Evolutionary conservation across 2,888 invertebrate species (phyloP).

Genomic region (Euphydryas editha): DNA sequence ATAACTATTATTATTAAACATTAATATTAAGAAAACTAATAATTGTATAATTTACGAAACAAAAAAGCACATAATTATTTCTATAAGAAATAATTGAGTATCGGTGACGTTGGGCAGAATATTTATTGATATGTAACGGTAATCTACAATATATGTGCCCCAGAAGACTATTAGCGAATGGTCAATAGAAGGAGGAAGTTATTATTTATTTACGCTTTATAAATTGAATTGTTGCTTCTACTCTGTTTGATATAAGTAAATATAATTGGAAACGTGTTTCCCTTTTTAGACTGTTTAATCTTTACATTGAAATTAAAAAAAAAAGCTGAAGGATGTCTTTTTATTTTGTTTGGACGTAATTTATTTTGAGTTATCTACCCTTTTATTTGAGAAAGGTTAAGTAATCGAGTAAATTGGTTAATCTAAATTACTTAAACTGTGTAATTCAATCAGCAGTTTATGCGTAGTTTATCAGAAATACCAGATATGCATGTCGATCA

Average conservation of each 20-base stretch:
- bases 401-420: background rate
- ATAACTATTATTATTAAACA: no score
- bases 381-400: background rate
- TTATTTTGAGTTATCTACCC: no score
- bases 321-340: no score
- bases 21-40: no score
- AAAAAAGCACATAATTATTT: background rate
- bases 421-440: background rate
- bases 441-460: background rate
- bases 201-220: background rate
- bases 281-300: no score
- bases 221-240: background rate
- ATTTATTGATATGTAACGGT: background rate
- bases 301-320: no score
- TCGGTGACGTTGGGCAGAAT: constrained; percentile 1
- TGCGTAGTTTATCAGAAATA: background rate
- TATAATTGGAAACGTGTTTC: no score
- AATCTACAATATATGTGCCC: constrained; percentile 2
- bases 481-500: background rate
- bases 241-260: background rate
- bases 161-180: background rate
- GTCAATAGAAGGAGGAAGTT: background rate
- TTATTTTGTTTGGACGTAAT: no score
- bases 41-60: no score
- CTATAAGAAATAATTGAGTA: background rate